phyloP scores from a whole-genome alignment of 2,888 invertebrate genomes.

The Agrilus cyanescens region DNA sequence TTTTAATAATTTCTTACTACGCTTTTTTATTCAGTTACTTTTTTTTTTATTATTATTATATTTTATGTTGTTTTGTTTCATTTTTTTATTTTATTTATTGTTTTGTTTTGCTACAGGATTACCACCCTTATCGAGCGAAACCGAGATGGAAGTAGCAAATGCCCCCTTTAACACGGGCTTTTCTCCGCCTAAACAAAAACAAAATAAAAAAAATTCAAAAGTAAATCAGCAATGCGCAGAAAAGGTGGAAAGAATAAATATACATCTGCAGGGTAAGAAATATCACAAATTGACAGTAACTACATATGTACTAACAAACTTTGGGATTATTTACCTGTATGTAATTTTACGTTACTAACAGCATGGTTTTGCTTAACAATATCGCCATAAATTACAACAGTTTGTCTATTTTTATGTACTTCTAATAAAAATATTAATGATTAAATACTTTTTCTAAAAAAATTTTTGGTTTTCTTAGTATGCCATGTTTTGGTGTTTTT shows the following conservation, averaged over 20 bases:
- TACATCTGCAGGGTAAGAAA: conserved; percentile 69
- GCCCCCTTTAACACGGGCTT: conserved; percentile 33
- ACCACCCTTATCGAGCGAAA: conserved; percentile 42
- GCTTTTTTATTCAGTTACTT: conserved; percentile 5
- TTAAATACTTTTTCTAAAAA: too few relatives aligned
- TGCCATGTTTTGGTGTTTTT: too few relatives aligned
- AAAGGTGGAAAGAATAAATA: conserved; percentile 67
- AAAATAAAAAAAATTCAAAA: conserved; percentile 55
- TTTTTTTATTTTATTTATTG: conserved; percentile 21
- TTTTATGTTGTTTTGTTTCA: conserved; percentile 12
- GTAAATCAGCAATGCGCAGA: conserved; percentile 60
- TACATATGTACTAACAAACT: too few relatives aligned
- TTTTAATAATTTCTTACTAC: neutral
- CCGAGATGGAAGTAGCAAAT: conserved; percentile 37
- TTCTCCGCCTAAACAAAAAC: conserved; percentile 34
- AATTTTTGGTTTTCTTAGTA: too few relatives aligned
- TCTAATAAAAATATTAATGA: too few relatives aligned
- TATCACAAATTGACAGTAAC: too few relatives aligned
- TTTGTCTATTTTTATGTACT: too few relatives aligned
- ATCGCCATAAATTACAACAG: too few relatives aligned
- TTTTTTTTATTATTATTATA: conserved; percentile 9
- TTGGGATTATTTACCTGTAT: too few relatives aligned
- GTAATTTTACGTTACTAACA: too few relatives aligned
- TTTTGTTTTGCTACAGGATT: conserved; percentile 35
- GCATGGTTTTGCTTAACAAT: too few relatives aligned